Evolutionary conservation across 2,888 invertebrate genomes (phyloP), one percentile per base, ranked within the genome.

Genomic region (Stramonita haemastoma): DNA sequence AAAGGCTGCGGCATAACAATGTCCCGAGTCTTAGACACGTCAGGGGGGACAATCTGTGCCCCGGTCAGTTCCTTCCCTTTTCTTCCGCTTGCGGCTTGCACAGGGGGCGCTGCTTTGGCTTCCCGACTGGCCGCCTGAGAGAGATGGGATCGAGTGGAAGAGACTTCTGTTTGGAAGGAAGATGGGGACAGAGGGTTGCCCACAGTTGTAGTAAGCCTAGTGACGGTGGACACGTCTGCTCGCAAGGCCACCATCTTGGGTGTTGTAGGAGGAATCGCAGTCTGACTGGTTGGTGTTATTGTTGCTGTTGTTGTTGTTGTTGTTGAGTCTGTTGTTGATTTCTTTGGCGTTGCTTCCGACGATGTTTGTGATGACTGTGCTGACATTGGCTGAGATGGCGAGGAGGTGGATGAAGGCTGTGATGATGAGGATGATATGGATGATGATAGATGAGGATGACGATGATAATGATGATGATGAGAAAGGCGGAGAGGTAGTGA

Each of bases 321-420:
- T 29, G n/a, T 2, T n/a, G 46, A 83, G 8, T 17, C 36, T 34
- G 83, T 46, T 81, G 17, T 8, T 36, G 17, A 32, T 86, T 66
- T 26, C 86, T 17, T n/a, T 81, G 22, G 70, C 56, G 36, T 26
- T 86, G 22, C 70, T 32, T 11, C 19, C 57, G 32, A 81, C 88
- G 26, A 29, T 89, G n/a, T 73, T 88, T 26, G 22, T 89, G 60
- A 77, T 26, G 34, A 66, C 22, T n/a, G 32, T 84, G 34, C 56
- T 77, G 32, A 56, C 46, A 36, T 87, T 66, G 56, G 46, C n/a
- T 11, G 56, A 77, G 22, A 29, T n/a, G 32, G 0, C 2, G 29
- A 83, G 11, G 29, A 22, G 15, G 29, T 32, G 6, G 36, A n/a
- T 36, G 60, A 60, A 60, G 60, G 1, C 15, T 15, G 1, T 19